Base-by-base conservation (phyloP, 2,888 invertebrate species). In the Lasioglossum pauxillum region DNA sequence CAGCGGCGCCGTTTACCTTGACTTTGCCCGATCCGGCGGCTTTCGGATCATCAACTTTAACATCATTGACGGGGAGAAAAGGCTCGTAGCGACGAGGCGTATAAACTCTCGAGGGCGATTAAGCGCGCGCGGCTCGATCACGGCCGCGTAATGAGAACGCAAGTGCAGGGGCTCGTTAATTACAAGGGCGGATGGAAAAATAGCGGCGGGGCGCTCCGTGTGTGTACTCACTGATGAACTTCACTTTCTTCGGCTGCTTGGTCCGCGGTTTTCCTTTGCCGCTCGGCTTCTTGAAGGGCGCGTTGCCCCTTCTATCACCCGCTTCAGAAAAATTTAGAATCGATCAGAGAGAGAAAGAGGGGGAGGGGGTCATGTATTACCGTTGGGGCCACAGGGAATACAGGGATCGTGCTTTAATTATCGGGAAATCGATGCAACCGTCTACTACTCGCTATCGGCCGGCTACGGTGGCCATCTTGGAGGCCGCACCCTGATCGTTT, bases 221-320 rank as follows among this genome's bases (percentile, higher is more conserved):
- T 41, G 57, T 72, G 89, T 96, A 98, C 98, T 98, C 97, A 98
- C 98, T 98, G 96, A 98, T 98, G 95, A 98, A 98, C 96, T 98
- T 98, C 89, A 98, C 98, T 96, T 98, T 98, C 96, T 98, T 98
- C 89, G 98, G 98, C 95, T 98, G 98, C 96, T 98, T 98, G 93
- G 98, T 97, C 95, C 98, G 96, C 89, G 97, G 97, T 95, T 98
- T 98, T 94, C 96, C 97, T 92, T 97, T 97, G 94, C 96, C 96
- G 96, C 97, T 97, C 89, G 97, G 97, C 96, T 98, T 98, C 96
- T 98, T 98, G 95, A 97, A 97, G 97, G 97, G 95, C 96, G 97
- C 95, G 97, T 96, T 92, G 94, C 96, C 96, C 92, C 96, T 95
- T 86, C 93, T 92, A 75, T 92, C 91, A 79, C 91, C 92, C 73